Evolutionary conservation across 1,140 invertebrate genomes (phyloP), one percentile per base, ranked within the genome.

Genomic region (Medauroidea extradentata): DNA sequence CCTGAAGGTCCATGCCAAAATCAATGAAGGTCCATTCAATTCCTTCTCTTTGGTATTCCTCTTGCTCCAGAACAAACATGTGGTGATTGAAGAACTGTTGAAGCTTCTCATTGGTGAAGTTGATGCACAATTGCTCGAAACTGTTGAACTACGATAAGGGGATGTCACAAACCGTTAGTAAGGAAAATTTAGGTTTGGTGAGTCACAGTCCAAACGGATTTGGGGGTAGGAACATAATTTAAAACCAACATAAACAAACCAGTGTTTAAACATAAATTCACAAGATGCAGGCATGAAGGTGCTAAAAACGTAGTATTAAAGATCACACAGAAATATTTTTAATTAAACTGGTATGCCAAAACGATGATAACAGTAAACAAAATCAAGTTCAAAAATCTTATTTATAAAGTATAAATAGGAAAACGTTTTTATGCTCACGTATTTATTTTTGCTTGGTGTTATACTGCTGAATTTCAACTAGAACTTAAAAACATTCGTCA

Each of bases 61-160:
- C 93, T 85, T 96, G 93, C 79, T 96, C 94, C 70, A 96, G 82
- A 63, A 96, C 88, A 80, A 97, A 96, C 93, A 96, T 96, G 81
- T 93, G 90, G 78, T 96, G 92, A 79, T 96, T 96, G 88, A 95
- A 96, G 81, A 93, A 96, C 74, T 96, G 94, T 78, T 96, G 93
- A 58, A 96, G 83, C 78, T 93, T 92, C 81, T 97, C 94, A 75
- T 96, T 96, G 67, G 93, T 94, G 83, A 94, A 96, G 83, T 97
- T 97, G 84, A 97, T 94, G 82, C 93, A 96, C 69, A 96, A 83
- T 77, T 97, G 94, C 80, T 97, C 92, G 82, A 96, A 96, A 71
- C 90, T 85, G 81, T 96, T 96, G 80, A 83, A 89, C 91, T 94
- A 81, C 66, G 61, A 34, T 34, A 34, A 34, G 29, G 29, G 29